phyloP scores from a whole-genome alignment of 2,797 vertebrate genomes.

The Antrozous pallidus region DNA sequence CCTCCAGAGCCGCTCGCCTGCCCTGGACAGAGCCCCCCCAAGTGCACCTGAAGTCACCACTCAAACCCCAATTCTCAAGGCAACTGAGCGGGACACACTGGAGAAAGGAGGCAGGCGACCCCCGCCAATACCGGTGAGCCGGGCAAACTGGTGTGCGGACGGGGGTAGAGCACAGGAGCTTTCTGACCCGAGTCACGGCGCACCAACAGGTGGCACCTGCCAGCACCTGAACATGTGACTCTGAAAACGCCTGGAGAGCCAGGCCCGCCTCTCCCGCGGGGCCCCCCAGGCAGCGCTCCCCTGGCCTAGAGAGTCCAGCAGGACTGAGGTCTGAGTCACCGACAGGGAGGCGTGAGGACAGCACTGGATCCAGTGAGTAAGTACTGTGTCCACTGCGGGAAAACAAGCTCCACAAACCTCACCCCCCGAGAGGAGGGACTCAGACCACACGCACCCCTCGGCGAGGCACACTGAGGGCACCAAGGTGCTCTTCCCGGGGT shows the following conservation, averaged over 20 bases:
- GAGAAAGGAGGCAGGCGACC: background rate
- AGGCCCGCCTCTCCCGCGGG: background rate
- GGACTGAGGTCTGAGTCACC: background rate
- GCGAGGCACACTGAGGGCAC: rapidly evolving
- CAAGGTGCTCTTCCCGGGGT: rapidly evolving
- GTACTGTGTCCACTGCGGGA: background rate
- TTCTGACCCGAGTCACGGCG: rapidly evolving
- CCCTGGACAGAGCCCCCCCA: background rate
- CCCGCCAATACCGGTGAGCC: rapidly evolving
- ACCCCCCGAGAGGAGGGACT: background rate
- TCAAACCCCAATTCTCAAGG: background rate
- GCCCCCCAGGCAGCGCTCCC: background rate
- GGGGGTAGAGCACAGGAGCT: rapidly evolving
- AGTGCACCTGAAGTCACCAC: too few relatives aligned
- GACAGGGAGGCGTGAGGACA: rapidly evolving
- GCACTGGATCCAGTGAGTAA: background rate
- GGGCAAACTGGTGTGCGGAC: rapidly evolving
- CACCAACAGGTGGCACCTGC: background rate
- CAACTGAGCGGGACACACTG: rapidly evolving
- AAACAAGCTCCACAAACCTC: background rate
- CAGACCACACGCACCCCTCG: too few relatives aligned
- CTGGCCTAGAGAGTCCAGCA: rapidly evolving
- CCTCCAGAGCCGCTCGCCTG: background rate
- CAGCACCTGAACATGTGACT: background rate
- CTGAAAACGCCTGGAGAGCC: rapidly evolving